phyloP scores from a whole-genome alignment of 1,140 invertebrate species.

The Andricus grossulariae region DNA sequence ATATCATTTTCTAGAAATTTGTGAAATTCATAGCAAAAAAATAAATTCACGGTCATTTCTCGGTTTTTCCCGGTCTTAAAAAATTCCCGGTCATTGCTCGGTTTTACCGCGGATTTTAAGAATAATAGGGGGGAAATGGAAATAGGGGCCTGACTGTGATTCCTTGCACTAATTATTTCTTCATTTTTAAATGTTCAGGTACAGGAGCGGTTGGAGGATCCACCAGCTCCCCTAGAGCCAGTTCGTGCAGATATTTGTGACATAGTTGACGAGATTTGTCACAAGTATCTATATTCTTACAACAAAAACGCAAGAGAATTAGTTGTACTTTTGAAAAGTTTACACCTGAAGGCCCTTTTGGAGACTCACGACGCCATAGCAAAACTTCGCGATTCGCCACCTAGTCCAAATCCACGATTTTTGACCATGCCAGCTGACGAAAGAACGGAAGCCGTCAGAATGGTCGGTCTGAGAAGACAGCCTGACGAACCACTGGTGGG shows the following conservation, averaged over 20 bases:
- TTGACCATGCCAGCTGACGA: slow-evolving; percentile 68
- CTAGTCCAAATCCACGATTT: slow-evolving; percentile 40
- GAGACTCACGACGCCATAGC: slow-evolving; percentile 84
- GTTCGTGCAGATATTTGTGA: slow-evolving; percentile 66
- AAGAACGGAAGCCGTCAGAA: slow-evolving; percentile 80
- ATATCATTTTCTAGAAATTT: no score
- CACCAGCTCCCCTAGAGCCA: slow-evolving; percentile 65
- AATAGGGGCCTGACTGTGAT: no score
- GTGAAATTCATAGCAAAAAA: no score
- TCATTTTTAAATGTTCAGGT: slow-evolving; percentile 54
- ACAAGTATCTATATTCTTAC: slow-evolving; percentile 54
- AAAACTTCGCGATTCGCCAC: slow-evolving; percentile 64
- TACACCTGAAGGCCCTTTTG: slow-evolving; percentile 74
- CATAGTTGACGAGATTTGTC: slow-evolving; percentile 64
- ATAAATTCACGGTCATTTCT: no score
- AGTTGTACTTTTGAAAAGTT: slow-evolving; percentile 62
- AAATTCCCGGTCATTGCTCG: no score
- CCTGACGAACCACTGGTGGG: slow-evolving; percentile 91
- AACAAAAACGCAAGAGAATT: slow-evolving; percentile 64
- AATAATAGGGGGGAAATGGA: no score
- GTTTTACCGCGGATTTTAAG: no score
- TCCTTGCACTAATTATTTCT: no score
- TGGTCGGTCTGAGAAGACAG: slow-evolving; percentile 92
- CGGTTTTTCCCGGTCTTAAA: no score
- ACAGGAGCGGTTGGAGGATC: slow-evolving; percentile 69